Evolutionary conservation across 1,140 invertebrate species (phyloP).

Genomic region (Plodia interpunctella): DNA sequence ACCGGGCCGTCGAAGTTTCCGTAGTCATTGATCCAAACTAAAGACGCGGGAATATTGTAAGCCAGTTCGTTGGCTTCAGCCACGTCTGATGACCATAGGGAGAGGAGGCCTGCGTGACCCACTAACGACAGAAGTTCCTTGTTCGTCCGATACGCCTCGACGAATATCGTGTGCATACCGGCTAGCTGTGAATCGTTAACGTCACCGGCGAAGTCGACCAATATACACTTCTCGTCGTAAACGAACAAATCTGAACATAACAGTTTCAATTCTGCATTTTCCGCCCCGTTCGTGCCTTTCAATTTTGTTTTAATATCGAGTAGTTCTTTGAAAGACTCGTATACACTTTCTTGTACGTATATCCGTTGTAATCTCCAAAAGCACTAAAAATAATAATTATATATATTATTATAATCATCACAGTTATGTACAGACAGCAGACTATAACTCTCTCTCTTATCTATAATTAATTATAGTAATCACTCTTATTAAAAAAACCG

Average conservation of each 20-base stretch:
- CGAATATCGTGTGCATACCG: background rate
- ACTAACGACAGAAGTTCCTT: constrained; percentile 37
- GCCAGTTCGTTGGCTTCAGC: constrained; percentile 36
- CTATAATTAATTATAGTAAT: no score
- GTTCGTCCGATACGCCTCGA: constrained; percentile 42
- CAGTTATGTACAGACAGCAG: no score
- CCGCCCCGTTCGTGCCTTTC: background rate
- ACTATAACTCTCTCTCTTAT: no score
- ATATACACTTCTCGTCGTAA: constrained; percentile 28
- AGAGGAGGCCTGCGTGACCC: constrained; percentile 15
- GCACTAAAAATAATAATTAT: constrained; percentile 26
- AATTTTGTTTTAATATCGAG: constrained; percentile 29
- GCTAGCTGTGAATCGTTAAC: background rate
- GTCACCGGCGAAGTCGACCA: constrained; percentile 27
- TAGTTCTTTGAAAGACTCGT: constrained; percentile 26
- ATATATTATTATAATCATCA: background rate
- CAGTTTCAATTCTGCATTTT: background rate
- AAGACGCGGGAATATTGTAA: constrained; percentile 9
- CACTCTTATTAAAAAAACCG: no score
- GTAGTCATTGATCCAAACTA: constrained; percentile 40
- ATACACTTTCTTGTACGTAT: constrained; percentile 36
- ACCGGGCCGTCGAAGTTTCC: constrained; percentile 29
- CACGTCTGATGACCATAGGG: constrained; percentile 32
- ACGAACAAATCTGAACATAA: constrained; percentile 16
- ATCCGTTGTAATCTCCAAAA: constrained; percentile 35